Evolutionary conservation across 2,797 vertebrate genomes (phyloP).

Genomic region (Chloroceryle amazona): DNA sequence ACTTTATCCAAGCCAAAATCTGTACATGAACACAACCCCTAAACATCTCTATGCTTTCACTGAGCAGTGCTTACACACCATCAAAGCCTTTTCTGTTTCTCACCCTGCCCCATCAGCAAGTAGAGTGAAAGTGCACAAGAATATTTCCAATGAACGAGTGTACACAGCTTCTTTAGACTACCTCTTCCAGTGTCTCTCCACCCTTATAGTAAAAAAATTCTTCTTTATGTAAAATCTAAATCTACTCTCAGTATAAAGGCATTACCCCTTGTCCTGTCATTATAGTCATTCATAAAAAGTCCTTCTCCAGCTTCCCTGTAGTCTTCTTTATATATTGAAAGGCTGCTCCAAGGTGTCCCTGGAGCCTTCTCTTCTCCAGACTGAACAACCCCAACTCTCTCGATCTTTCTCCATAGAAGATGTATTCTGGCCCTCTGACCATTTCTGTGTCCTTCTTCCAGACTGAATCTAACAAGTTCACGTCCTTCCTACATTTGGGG

Average conservation of each 20-base stretch:
- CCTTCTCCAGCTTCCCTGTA: background rate
- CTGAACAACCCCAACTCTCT: background rate
- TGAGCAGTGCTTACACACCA: background rate
- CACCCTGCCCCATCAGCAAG: accelerated
- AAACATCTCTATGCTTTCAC: no score
- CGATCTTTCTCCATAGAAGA: background rate
- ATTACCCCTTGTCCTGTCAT: accelerated
- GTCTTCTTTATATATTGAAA: background rate
- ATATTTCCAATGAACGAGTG: background rate
- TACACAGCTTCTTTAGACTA: background rate
- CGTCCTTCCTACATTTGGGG: accelerated
- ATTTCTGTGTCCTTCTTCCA: background rate
- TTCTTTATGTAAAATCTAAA: background rate
- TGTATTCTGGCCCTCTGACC: background rate
- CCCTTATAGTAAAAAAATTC: background rate
- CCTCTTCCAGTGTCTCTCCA: background rate
- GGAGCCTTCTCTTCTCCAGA: background rate
- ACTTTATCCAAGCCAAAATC: no score
- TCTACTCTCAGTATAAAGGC: background rate
- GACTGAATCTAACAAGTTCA: background rate
- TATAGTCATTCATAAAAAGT: background rate
- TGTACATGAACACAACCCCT: no score
- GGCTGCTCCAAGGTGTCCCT: background rate
- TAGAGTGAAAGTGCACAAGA: background rate
- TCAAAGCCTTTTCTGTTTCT: background rate